Conservation (phyloP, 2,113 vertebrate species). For the Azemiops feae region DNA sequence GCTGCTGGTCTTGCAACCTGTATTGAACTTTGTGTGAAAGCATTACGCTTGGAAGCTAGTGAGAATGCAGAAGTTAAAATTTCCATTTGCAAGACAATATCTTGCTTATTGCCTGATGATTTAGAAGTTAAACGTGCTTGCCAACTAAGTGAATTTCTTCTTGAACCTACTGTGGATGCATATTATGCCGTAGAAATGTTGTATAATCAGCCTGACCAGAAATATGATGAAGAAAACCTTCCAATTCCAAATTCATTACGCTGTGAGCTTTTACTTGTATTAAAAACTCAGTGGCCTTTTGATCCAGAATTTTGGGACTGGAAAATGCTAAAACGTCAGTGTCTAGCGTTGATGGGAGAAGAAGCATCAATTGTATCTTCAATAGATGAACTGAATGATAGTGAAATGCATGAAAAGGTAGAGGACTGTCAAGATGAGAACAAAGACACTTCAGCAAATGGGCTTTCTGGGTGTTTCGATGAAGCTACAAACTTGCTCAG, state of each 20-base stretch:
- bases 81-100: conserved; percentile 96
- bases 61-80: conserved; percentile 86
- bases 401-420: conserved; percentile 82
- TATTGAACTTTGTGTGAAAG: conserved; percentile 92
- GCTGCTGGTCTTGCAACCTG: conserved; percentile 85
- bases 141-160: conserved; percentile 94
- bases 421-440: conserved; percentile 76
- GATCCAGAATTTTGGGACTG: conserved; percentile 99
- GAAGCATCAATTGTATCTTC: conserved; percentile 97
- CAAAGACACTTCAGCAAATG: conserved; percentile 74
- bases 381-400: conserved; percentile 92
- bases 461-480: conserved; percentile 73
- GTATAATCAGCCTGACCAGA: conserved; percentile 97
- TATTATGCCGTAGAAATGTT: conserved; percentile 96
- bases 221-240: conserved; percentile 90
- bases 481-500: conserved; percentile 78
- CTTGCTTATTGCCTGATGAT: conserved; percentile 90
- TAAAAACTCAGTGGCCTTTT: conserved; percentile 98
- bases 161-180: conserved; percentile 94
- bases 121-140: conserved; percentile 96
- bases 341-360: conserved; percentile 93
- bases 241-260: conserved; percentile 93
- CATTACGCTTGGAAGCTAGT: conserved; percentile 84
- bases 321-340: conserved; percentile 95
- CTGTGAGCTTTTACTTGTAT: conserved; percentile 91